Conservation (phyloP, 2,888 invertebrate genomes). For the Thymelicus lineola region DNA sequence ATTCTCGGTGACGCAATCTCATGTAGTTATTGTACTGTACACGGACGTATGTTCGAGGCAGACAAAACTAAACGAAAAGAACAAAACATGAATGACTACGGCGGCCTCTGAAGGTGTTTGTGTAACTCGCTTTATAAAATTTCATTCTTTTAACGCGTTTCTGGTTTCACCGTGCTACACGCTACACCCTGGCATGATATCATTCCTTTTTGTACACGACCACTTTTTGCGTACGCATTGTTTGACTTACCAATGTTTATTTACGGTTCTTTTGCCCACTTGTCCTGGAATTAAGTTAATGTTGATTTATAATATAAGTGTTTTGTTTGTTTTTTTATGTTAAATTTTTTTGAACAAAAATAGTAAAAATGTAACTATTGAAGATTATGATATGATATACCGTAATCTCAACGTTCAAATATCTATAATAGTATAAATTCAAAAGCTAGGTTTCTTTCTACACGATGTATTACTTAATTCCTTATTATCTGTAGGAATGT, state of each 20-base stretch:
- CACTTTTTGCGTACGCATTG: not conserved
- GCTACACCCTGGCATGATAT: not conserved
- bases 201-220: constrained; percentile 2
- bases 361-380: no score
- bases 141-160: constrained; percentile 8
- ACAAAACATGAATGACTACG: not conserved
- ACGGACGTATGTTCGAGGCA: constrained; percentile 13
- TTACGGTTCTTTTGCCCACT: constrained; percentile 3
- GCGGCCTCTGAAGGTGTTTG: not conserved
- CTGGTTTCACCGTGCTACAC: not conserved
- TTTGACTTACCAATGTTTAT: not conserved
- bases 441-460: no score
- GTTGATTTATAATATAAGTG: not conserved
- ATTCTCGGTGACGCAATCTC: constrained; percentile 48
- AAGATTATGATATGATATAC: no score
- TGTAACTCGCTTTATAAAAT: constrained; percentile 2
- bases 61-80: not conserved
- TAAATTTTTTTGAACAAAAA: no score
- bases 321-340: not conserved
- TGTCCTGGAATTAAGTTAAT: not conserved
- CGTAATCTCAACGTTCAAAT: no score
- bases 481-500: no score
- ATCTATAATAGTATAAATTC: no score
- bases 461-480: no score
- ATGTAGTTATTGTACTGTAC: constrained; percentile 47